These are phyloP conservation scores for Carassius gibelio DNA, from an alignment of 2,113 vertebrate species.

Conservation along the genomic window DNA sequence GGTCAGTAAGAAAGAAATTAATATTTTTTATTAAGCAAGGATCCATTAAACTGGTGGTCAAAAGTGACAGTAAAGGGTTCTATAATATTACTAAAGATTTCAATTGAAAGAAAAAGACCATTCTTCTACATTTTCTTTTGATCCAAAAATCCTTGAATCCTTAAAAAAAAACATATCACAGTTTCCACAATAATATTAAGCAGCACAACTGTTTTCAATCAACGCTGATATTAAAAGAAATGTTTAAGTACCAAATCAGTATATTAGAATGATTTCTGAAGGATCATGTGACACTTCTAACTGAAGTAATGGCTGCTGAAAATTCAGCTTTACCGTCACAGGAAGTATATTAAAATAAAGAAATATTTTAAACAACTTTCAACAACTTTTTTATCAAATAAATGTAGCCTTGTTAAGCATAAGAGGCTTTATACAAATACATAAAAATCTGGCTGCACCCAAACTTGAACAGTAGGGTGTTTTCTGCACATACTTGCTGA, in stretches of 20 bases:
- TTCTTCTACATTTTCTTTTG: too few species aligned
- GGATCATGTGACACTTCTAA: not conserved
- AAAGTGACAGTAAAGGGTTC: not conserved
- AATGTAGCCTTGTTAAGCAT: not conserved
- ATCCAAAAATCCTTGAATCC: too few species aligned
- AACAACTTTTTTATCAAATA: not conserved
- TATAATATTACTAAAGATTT: not conserved
- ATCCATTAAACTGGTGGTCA: not conserved
- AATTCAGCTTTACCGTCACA: not conserved
- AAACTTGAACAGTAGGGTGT: not conserved
- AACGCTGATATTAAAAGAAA: not conserved
- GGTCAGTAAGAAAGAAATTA: not conserved
- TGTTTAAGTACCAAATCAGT: too few species aligned
- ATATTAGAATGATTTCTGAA: not conserved
- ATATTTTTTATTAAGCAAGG: not conserved
- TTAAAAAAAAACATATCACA: too few species aligned
- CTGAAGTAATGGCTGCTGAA: not conserved
- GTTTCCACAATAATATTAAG: too few species aligned
- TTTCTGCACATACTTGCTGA: not conserved
- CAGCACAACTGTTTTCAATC: not conserved
- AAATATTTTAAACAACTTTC: not conserved
- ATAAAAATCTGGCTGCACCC: not conserved
- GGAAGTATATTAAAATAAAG: not conserved
- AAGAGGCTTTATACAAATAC: not conserved
- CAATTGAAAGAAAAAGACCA: not conserved